Evolutionary conservation across 1,140 invertebrate genomes (phyloP).

Genomic region (Littorina saxatilis): DNA sequence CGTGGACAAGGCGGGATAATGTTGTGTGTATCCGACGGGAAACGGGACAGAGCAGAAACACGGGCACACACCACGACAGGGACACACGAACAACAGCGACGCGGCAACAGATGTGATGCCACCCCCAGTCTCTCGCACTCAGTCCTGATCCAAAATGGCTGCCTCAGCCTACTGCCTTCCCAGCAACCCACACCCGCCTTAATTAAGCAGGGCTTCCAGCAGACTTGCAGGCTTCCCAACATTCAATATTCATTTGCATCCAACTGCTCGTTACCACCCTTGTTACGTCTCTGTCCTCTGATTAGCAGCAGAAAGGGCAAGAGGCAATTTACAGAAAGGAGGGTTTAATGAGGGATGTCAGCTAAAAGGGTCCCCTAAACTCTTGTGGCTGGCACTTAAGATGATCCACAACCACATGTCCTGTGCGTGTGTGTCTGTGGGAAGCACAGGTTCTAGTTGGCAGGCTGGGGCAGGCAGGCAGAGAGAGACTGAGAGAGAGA

Average conservation of each 20-base stretch:
- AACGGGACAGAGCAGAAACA: too few relatives aligned
- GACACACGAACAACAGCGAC: neutral
- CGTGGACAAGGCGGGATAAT: too few relatives aligned
- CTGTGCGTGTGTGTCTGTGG: conserved; percentile 13
- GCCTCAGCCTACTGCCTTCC: conserved; percentile 16
- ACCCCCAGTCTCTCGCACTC: conserved; percentile 1
- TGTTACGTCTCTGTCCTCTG: too few relatives aligned
- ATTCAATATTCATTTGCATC: too few relatives aligned
- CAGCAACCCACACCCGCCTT: conserved; percentile 21
- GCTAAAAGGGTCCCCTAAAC: too few relatives aligned
- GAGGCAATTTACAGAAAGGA: too few relatives aligned
- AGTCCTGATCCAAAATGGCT: conserved; percentile 29
- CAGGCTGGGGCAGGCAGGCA: neutral
- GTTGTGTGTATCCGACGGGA: too few relatives aligned
- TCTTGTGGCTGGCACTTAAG: too few relatives aligned
- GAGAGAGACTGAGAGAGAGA: conserved; percentile 32
- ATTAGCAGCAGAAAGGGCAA: too few relatives aligned
- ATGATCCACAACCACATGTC: neutral
- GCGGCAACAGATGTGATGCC: conserved; percentile 21
- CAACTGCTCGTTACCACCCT: too few relatives aligned
- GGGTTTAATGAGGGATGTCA: too few relatives aligned
- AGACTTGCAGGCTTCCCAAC: neutral
- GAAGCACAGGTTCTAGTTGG: neutral
- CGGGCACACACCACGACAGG: neutral
- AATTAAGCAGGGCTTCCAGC: conserved; percentile 24